A percentile compares a stretch with the other conserved stretches of the same genome.
Conservation (phyloP, 2,888 invertebrate genomes). For the Lasius fuliginosus region DNA sequence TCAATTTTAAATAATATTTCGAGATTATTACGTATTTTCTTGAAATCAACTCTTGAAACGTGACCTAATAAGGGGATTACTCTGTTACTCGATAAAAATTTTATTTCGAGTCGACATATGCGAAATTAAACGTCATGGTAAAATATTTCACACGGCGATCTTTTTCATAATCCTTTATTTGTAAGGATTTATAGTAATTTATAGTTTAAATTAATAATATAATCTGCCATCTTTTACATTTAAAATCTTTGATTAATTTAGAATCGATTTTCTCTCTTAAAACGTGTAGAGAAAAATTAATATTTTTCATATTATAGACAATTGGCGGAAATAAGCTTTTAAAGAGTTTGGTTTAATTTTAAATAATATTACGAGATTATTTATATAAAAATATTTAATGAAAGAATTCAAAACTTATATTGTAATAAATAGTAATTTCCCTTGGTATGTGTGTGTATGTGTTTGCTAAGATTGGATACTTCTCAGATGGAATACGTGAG, state of each 20-base stretch:
- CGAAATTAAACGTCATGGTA: neutral
- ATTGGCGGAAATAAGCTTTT: neutral
- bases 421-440: neutral
- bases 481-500: neutral
- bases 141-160: neutral
- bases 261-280: neutral
- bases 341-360: neutral
- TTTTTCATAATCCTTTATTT: neutral
- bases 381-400: neutral
- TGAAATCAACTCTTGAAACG: constrained; percentile 38
- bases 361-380: neutral
- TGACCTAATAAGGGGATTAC: constrained; percentile 9
- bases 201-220: neutral
- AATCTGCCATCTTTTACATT: neutral
- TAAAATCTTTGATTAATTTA: neutral
- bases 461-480: neutral
- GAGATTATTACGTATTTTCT: neutral
- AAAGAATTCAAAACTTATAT: neutral
- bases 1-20: neutral
- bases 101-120: neutral
- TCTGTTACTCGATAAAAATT: neutral
- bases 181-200: neutral
- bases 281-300: neutral
- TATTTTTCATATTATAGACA: neutral
- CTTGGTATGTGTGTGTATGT: too few relatives aligned